These are phyloP conservation scores for Drosophila antonietae DNA, from an alignment of 2,888 invertebrate species.

Conservation along the genomic window DNA sequence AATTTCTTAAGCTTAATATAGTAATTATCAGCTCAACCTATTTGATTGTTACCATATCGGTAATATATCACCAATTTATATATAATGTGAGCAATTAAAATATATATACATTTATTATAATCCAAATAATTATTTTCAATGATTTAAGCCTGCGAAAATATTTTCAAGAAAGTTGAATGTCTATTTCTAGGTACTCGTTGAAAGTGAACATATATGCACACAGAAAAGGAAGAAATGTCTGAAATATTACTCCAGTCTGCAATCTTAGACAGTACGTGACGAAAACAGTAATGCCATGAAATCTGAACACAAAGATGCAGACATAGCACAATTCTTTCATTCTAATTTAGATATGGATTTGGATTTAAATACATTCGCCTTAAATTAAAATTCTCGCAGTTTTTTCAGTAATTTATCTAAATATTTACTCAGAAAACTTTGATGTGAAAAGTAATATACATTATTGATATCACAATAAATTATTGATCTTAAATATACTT, in stretches of 20 bases:
- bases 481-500: slow-evolving; percentile 16
- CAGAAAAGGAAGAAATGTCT: neutral
- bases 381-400: neutral
- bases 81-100: no score
- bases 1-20: neutral
- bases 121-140: no score
- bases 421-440: neutral
- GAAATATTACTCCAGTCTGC: neutral
- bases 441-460: slow-evolving; percentile 1
- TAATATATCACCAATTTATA: no score
- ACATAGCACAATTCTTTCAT: neutral
- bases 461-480: slow-evolving; percentile 22
- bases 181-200: no score
- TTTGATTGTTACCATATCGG: no score
- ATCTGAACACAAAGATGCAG: no score
- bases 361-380: no score
- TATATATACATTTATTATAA: no score
- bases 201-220: no score
- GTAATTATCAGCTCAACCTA: no score
- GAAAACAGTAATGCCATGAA: neutral
- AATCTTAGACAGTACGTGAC: neutral
- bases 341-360: neutral
- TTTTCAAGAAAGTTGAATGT: no score
- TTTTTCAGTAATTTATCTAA: neutral
- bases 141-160: no score